Evolutionary conservation across 2,113 vertebrate genomes (phyloP).

Genomic region (Monarcha castaneiventris): DNA sequence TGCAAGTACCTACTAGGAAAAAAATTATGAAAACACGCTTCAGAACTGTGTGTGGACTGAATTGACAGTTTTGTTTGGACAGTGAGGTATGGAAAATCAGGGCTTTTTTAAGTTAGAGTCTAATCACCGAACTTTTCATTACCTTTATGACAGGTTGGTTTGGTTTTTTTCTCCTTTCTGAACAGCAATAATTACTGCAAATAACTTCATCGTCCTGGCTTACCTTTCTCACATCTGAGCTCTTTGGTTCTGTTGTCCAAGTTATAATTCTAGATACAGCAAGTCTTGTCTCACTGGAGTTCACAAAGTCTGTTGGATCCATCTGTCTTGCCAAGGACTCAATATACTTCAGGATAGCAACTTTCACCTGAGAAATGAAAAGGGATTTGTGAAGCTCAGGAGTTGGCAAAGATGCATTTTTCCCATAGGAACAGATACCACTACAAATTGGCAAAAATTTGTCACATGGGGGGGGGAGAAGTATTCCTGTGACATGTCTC

Average conservation of each 20-base stretch:
- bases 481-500: neutral
- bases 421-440: neutral
- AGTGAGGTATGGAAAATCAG: neutral
- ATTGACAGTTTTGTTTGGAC: neutral
- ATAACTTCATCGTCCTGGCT: neutral
- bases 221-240: constrained; percentile 98
- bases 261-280: constrained; percentile 98
- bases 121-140: neutral
- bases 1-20: neutral
- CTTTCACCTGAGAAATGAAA: constrained; percentile 85
- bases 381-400: neutral
- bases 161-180: neutral
- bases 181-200: neutral
- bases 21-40: neutral
- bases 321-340: constrained; percentile 94
- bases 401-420: neutral
- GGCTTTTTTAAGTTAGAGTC: neutral
- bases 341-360: constrained; percentile 96
- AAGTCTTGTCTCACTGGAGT: constrained; percentile 96
- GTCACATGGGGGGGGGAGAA: neutral
- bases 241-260: constrained; percentile 99
- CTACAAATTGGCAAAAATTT: neutral
- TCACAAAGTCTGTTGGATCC: constrained; percentile 96
- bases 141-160: neutral
- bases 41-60: neutral